Evolutionary conservation across 2,113 vertebrate genomes (phyloP).

Genomic region (Pantherophis guttatus): DNA sequence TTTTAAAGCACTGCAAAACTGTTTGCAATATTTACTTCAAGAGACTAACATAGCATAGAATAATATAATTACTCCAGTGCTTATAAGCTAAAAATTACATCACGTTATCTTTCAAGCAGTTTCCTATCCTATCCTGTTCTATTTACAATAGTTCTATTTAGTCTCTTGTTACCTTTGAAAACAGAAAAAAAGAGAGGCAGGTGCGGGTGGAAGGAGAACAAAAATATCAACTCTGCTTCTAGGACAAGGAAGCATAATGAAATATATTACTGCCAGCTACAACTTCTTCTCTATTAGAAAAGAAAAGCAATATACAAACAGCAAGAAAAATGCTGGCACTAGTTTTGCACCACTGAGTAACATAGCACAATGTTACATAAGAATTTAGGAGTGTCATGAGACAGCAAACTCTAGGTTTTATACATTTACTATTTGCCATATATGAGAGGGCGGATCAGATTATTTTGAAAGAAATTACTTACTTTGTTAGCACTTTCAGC

Average conservation of each 20-base stretch:
- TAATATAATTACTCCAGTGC: background rate
- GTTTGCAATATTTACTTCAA: background rate
- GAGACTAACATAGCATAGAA: background rate
- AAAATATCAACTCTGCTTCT: background rate
- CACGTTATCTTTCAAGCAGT: background rate
- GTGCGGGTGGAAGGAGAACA: background rate
- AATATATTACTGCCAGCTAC: background rate
- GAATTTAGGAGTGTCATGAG: background rate
- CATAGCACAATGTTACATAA: background rate
- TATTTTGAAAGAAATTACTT: constrained; percentile 48
- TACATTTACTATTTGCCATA: background rate
- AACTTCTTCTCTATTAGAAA: background rate
- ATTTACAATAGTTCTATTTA: background rate
- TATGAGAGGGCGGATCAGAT: background rate
- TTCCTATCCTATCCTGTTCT: background rate
- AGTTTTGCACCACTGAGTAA: background rate
- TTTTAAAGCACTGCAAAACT: background rate
- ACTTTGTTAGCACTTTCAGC: constrained; percentile 94
- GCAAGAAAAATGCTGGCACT: background rate
- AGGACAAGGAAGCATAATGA: background rate
- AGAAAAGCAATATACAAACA: background rate
- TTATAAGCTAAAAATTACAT: background rate
- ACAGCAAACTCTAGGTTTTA: background rate
- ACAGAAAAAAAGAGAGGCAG: background rate
- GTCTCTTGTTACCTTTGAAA: background rate